phyloP scores from a whole-genome alignment of 2,113 vertebrate genomes.

The Hystrix cristata region DNA sequence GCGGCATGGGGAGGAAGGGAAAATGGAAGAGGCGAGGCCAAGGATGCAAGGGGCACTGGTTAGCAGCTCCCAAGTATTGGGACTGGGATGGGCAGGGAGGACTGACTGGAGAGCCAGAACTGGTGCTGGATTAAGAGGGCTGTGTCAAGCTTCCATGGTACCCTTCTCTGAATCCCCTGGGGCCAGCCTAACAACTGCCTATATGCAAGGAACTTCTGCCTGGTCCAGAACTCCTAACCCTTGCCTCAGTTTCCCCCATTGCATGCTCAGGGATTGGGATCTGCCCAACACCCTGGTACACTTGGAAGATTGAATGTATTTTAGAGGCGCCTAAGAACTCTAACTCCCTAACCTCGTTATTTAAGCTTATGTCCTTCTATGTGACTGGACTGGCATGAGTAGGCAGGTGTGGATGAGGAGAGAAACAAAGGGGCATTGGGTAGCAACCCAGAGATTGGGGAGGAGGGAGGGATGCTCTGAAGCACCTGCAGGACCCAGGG shows the following conservation, averaged over 20 bases:
- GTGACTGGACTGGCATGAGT: not conserved
- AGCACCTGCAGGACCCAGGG: constrained; percentile 56
- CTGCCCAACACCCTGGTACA: constrained; percentile 21
- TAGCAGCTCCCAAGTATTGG: not conserved
- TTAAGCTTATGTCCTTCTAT: not conserved
- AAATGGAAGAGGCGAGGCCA: not conserved
- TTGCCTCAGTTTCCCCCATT: constrained; percentile 69
- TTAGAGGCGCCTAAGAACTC: constrained; percentile 6
- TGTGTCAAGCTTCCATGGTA: not conserved
- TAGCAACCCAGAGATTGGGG: not conserved
- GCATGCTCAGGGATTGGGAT: not conserved
- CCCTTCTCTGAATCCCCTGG: not conserved
- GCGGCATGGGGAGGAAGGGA: not conserved
- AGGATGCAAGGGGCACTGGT: not conserved
- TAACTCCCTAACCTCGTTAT: constrained; percentile 21
- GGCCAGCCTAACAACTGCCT: not conserved
- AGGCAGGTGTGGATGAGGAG: constrained; percentile 24
- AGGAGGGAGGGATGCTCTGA: not conserved
- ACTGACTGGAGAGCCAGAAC: not conserved
- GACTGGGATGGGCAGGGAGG: not conserved
- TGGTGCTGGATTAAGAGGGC: not conserved
- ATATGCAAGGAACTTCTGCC: not conserved
- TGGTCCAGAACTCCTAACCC: constrained; percentile 7
- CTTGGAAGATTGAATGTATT: constrained; percentile 11
- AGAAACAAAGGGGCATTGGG: constrained; percentile 10